phyloP scores from a whole-genome alignment of 2,113 vertebrate genomes.

The Sakesphorus luctuosus region DNA sequence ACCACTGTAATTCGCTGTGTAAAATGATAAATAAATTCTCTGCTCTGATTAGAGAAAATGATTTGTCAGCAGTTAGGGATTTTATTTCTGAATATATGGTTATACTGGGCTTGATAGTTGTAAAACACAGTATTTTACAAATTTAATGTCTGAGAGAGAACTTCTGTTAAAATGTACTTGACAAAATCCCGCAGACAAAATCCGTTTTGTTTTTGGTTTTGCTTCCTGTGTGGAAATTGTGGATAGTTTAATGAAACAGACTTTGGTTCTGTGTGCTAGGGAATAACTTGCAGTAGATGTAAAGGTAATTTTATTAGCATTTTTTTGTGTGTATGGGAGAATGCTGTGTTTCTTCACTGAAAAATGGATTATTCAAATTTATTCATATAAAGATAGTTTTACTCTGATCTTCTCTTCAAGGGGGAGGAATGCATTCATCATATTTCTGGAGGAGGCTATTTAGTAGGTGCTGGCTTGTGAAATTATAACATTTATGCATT shows the following conservation, averaged over 20 bases:
- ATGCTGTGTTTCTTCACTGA: neutral
- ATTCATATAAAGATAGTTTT: neutral
- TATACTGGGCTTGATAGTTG: neutral
- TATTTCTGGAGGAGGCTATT: neutral
- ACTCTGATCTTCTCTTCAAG: neutral
- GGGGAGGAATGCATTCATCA: neutral
- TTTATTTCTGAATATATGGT: neutral
- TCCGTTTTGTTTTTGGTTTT: neutral
- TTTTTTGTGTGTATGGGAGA: neutral
- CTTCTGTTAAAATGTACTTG: neutral
- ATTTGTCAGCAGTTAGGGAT: neutral
- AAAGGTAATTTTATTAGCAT: neutral
- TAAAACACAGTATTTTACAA: neutral
- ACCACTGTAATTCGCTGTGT: neutral
- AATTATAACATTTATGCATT: neutral
- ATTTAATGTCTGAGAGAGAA: neutral
- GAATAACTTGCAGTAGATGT: neutral
- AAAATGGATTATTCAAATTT: neutral
- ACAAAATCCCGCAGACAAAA: neutral
- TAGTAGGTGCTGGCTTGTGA: neutral
- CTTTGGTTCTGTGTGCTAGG: neutral
- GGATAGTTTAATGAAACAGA: neutral
- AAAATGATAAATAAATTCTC: neutral
- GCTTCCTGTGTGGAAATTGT: neutral
- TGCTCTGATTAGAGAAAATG: neutral